phyloP scores from a whole-genome alignment of 2,113 vertebrate genomes.

The Opisthocomus hoazin region DNA sequence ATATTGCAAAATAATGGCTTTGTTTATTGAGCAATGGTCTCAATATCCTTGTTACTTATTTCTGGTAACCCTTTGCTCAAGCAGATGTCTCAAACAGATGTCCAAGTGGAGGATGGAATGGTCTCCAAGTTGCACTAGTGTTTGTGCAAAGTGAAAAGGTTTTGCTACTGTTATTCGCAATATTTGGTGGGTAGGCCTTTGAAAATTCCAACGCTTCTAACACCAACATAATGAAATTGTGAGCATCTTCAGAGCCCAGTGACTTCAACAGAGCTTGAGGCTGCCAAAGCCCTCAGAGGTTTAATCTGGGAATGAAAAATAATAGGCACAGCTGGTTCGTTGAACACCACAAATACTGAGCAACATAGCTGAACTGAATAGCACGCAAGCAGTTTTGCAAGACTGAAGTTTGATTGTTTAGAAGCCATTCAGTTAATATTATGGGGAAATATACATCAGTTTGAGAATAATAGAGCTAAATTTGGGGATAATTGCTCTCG shows the following conservation, averaged over 20 bases:
- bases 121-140: background rate
- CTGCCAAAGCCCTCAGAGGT: background rate
- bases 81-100: too few species aligned
- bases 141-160: background rate
- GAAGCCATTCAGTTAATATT: background rate
- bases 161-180: background rate
- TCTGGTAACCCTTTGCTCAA: background rate
- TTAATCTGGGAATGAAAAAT: background rate
- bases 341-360: background rate
- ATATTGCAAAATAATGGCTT: conserved; percentile 18
- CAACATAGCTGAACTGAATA: background rate
- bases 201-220: background rate
- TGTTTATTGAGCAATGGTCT: conserved; percentile 19
- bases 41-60: background rate
- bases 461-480: conserved; percentile 3
- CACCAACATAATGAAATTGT: background rate
- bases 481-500: background rate
- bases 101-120: background rate
- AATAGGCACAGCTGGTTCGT: background rate
- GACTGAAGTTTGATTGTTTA: background rate
- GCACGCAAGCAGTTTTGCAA: background rate
- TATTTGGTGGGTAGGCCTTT: background rate
- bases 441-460: background rate
- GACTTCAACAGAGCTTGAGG: background rate
- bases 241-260: background rate